Percentiles rank a stretch among this genome's conserved stretches.
Evolutionary conservation across 1,140 invertebrate genomes (phyloP).

Genomic region (Camponotus floridanus): DNA sequence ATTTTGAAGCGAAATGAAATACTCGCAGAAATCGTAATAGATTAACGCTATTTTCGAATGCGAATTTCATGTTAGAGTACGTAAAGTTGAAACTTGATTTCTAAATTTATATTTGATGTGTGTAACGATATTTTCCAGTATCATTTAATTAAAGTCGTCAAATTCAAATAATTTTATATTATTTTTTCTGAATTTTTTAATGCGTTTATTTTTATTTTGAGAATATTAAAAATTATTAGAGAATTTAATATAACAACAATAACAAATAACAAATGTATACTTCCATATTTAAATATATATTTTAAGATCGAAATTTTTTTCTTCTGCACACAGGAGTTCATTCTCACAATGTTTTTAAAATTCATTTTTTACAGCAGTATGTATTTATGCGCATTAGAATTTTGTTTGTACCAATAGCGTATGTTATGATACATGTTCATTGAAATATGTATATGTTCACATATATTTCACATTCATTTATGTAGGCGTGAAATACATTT

Average conservation of each 20-base stretch:
- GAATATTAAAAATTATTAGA: background rate
- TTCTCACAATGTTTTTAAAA: background rate
- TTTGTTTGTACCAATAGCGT: background rate
- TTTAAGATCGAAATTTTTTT: background rate
- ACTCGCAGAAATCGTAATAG: conserved; percentile 14
- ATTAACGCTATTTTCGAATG: conserved; percentile 9
- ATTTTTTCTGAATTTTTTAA: background rate
- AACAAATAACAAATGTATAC: background rate
- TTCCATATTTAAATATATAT: background rate
- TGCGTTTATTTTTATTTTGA: background rate
- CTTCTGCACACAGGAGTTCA: background rate
- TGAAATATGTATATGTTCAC: background rate
- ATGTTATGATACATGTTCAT: background rate
- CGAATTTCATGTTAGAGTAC: background rate
- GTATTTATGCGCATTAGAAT: background rate
- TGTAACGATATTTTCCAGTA: background rate
- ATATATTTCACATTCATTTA: too few relatives aligned
- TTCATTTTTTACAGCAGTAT: conserved; percentile 12
- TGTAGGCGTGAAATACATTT: background rate
- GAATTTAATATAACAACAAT: background rate
- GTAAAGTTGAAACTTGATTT: conserved; percentile 21
- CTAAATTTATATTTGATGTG: conserved; percentile 4
- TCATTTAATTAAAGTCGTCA: background rate
- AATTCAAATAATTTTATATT: background rate
- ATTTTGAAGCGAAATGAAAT: conserved; percentile 38